phyloP scores from a whole-genome alignment of 2,888 invertebrate species.

The Oscheius sp. region DNA sequence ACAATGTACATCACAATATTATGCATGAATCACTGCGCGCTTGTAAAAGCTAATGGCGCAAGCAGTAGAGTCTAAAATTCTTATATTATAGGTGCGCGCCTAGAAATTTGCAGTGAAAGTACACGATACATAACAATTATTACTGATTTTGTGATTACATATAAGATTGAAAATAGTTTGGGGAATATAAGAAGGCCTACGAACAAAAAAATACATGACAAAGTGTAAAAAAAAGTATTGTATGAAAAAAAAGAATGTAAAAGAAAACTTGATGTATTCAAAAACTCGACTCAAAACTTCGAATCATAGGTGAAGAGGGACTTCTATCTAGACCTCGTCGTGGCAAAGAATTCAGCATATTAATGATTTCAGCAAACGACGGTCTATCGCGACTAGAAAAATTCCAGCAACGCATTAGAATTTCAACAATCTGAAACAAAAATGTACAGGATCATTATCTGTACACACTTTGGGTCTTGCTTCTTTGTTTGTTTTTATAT shows the following conservation, averaged over 20 bases:
- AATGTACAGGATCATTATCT: slow-evolving; percentile 64
- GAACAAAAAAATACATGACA: slow-evolving; percentile 17
- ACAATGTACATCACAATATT: neutral
- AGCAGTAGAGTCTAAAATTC: neutral
- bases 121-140: slow-evolving; percentile 14
- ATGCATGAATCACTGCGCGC: neutral
- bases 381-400: slow-evolving; percentile 87
- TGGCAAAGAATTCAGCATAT: slow-evolving; percentile 88
- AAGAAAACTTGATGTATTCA: slow-evolving; percentile 32
- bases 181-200: neutral
- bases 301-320: slow-evolving; percentile 87
- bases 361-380: slow-evolving; percentile 87
- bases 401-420: slow-evolving; percentile 91
- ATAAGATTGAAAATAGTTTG: too few species aligned
- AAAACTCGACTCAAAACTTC: slow-evolving; percentile 55
- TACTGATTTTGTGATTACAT: slow-evolving; percentile 6
- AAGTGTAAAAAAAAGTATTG: neutral
- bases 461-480: slow-evolving; percentile 83
- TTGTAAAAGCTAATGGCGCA: neutral
- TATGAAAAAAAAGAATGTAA: too few species aligned
- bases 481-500: slow-evolving; percentile 91
- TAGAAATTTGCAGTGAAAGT: slow-evolving; percentile 7
- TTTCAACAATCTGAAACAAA: slow-evolving; percentile 82
- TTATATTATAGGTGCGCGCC: too few species aligned
- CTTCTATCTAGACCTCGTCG: slow-evolving; percentile 94